Evolutionary conservation across 2,113 vertebrate genomes (phyloP).

Genomic region (Eptesicus fuscus): DNA sequence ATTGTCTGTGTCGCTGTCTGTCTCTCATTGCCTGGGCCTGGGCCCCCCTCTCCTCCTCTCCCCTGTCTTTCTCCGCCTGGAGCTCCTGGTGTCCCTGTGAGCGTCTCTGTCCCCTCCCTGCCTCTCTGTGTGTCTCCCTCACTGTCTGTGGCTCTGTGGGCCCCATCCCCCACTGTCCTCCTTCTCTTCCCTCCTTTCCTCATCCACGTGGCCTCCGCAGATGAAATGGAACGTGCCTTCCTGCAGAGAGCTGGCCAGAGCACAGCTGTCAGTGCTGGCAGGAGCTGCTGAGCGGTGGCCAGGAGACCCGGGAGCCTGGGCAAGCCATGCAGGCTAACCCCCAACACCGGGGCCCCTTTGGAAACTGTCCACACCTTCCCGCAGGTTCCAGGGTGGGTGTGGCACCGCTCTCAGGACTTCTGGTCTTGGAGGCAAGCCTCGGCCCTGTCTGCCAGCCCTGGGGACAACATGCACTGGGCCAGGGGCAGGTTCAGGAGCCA

Average conservation of each 20-base stretch:
- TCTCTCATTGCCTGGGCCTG: background rate
- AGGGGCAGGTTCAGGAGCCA: background rate
- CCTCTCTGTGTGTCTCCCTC: background rate
- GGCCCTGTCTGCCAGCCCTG: constrained; percentile 16
- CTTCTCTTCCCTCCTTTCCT: background rate
- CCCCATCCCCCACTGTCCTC: background rate
- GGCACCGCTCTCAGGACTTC: constrained; percentile 17
- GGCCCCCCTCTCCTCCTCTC: background rate
- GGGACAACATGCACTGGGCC: background rate
- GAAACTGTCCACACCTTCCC: constrained; percentile 52
- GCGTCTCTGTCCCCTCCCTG: background rate
- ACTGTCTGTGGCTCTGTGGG: background rate
- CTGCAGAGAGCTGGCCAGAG: constrained; percentile 55
- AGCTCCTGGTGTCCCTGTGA: background rate
- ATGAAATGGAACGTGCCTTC: constrained; percentile 43
- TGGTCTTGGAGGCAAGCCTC: constrained; percentile 32
- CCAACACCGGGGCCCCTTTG: constrained; percentile 28
- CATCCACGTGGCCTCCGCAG: background rate
- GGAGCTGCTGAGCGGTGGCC: constrained; percentile 32
- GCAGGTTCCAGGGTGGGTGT: constrained; percentile 47
- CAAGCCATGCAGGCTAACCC: constrained; percentile 27
- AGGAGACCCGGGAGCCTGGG: constrained; percentile 59
- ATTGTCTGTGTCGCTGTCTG: background rate
- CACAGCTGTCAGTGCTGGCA: constrained; percentile 57
- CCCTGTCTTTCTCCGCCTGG: background rate